phyloP scores from a whole-genome alignment of 2,797 vertebrate species.

The Tangara arthus region DNA sequence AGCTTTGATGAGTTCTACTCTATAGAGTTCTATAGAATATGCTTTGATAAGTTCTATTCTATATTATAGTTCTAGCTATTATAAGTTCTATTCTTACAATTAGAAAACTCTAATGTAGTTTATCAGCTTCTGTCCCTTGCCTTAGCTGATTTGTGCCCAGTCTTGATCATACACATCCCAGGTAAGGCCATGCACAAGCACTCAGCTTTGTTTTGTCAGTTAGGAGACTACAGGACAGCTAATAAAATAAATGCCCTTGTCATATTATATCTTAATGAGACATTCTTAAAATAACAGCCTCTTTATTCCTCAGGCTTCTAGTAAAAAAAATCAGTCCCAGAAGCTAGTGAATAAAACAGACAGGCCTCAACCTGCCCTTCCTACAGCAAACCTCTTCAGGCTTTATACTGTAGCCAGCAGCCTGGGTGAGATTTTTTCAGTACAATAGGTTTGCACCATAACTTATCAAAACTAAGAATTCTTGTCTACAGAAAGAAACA shows the following conservation, averaged over 20 bases:
- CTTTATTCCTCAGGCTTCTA: not conserved
- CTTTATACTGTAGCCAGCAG: not conserved
- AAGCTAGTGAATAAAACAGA: not conserved
- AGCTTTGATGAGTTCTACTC: not conserved
- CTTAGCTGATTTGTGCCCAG: not conserved
- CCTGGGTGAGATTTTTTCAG: not conserved
- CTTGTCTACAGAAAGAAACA: not conserved
- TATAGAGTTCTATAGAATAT: not conserved
- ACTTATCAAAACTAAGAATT: not conserved
- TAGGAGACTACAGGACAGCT: not conserved
- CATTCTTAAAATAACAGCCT: not conserved
- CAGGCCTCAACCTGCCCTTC: not conserved
- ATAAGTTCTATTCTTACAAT: not conserved
- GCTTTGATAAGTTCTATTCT: not conserved
- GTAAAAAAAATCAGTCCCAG: not conserved
- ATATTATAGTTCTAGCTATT: not conserved
- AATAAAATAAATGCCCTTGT: not conserved
- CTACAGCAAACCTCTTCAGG: not conserved
- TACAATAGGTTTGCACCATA: not conserved
- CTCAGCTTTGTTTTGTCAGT: not conserved
- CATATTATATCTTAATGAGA: not conserved
- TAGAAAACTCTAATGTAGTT: not conserved
- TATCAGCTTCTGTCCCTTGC: not conserved
- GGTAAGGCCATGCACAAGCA: not conserved
- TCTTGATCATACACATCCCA: not conserved